phyloP scores from a whole-genome alignment of 64 coral and sea anemone species.

The Montipora foliosa region DNA sequence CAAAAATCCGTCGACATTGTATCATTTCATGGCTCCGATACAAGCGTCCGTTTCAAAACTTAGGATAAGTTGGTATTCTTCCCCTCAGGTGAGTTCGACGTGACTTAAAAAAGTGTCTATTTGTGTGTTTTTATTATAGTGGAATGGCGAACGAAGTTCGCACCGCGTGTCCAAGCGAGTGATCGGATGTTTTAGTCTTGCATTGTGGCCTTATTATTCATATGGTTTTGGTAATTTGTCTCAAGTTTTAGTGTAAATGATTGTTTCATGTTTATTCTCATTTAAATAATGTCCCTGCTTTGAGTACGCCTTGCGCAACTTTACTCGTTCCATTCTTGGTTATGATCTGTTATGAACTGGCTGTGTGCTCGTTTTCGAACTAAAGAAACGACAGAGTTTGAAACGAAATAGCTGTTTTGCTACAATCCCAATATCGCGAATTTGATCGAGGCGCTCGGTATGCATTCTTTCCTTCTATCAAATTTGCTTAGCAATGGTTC shows the following conservation, averaged over 20 bases:
- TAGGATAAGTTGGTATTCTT: constrained; percentile 35
- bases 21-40: constrained; percentile 43
- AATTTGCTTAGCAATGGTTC: constrained; percentile 41
- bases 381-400: not conserved
- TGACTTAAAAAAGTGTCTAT: not conserved
- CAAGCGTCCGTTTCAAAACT: not conserved
- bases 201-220: not conserved
- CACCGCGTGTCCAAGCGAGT: not conserved
- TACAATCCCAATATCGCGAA: constrained; percentile 15
- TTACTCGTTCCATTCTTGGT: not conserved
- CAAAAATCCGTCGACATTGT: constrained; percentile 17
- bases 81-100: constrained; percentile 21
- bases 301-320: not conserved
- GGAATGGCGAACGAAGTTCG: too few species aligned
- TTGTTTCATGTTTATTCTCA: constrained; percentile 9
- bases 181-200: not conserved
- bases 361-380: not conserved
- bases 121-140: not conserved
- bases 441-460: constrained; percentile 7
- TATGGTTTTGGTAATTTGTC: not conserved
- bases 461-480: constrained; percentile 30
- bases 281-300: constrained; percentile 4
- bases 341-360: not conserved
- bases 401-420: not conserved
- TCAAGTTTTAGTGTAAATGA: not conserved